phyloP scores from a whole-genome alignment of 1,140 invertebrate species.

The Pseudomyrmex concolor region DNA sequence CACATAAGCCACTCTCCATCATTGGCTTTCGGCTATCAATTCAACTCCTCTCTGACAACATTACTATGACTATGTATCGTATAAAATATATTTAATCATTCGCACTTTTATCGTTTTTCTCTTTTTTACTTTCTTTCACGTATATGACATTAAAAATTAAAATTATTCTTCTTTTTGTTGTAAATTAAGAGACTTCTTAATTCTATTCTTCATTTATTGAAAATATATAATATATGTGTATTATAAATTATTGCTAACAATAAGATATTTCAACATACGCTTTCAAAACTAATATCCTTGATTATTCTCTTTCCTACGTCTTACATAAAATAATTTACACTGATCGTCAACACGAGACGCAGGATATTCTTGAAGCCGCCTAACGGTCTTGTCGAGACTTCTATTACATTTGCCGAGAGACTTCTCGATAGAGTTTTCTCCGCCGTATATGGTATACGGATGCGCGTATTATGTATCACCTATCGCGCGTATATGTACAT shows the following conservation, averaged over 20 bases:
- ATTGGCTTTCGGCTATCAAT: slow-evolving; percentile 49
- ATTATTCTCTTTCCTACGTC: slow-evolving; percentile 43
- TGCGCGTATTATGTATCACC: slow-evolving; percentile 35
- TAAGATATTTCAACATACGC: no score
- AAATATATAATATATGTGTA: no score
- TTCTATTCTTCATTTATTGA: no score
- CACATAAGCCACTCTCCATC: slow-evolving; percentile 54
- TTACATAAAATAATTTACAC: slow-evolving; percentile 75
- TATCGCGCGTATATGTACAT: slow-evolving; percentile 35
- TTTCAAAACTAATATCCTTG: slow-evolving; percentile 33
- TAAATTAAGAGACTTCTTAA: no score
- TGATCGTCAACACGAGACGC: slow-evolving; percentile 80
- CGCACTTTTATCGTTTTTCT: not conserved
- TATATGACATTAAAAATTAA: no score
- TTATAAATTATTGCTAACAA: no score
- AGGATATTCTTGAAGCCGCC: slow-evolving; percentile 83
- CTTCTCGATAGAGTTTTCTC: slow-evolving; percentile 66
- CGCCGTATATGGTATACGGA: slow-evolving; percentile 47
- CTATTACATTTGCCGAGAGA: slow-evolving; percentile 65
- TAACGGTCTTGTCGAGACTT: slow-evolving; percentile 78
- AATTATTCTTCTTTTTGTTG: no score
- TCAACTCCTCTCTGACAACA: slow-evolving; percentile 21
- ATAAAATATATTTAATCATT: not conserved
- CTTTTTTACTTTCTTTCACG: no score
- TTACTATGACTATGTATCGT: slow-evolving; percentile 34